Conservation (phyloP, 1,140 invertebrate species). For the Pteromalus puparum region DNA sequence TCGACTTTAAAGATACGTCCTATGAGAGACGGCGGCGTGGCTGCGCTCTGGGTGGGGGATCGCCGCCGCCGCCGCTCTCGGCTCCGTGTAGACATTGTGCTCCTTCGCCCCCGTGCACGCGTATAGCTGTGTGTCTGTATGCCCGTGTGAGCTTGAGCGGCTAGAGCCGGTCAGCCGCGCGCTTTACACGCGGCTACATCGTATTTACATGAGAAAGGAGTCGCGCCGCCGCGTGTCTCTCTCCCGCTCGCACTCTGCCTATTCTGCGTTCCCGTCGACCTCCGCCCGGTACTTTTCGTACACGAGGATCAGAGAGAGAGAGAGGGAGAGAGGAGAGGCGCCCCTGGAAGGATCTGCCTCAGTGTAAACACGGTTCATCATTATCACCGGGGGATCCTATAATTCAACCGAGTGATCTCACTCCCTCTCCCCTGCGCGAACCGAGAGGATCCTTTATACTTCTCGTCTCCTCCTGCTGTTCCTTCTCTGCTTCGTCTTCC, state of each 20-base stretch:
- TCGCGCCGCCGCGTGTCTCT: constrained; percentile 61
- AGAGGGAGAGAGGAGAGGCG: constrained; percentile 46
- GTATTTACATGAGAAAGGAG: constrained; percentile 76
- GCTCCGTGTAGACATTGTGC: constrained; percentile 18
- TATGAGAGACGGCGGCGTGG: constrained; percentile 57
- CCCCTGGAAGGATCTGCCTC: constrained; percentile 59
- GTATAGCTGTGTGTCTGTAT: not conserved
- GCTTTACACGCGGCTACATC: constrained; percentile 73
- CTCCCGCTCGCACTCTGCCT: constrained; percentile 44
- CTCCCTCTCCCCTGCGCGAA: constrained; percentile 4
- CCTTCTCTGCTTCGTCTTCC: not conserved
- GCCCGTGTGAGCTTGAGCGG: too few relatives aligned
- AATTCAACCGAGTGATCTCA: constrained; percentile 60
- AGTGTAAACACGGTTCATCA: constrained; percentile 74
- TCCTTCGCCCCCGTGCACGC: not conserved
- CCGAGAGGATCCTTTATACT: constrained; percentile 33
- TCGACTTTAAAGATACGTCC: constrained; percentile 59
- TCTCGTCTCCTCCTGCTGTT: constrained; percentile 43
- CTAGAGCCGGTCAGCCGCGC: constrained; percentile 64
- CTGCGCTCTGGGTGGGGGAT: constrained; percentile 52
- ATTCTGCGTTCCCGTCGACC: not conserved
- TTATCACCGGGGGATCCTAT: constrained; percentile 71
- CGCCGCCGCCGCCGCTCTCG: not conserved
- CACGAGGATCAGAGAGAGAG: not conserved
- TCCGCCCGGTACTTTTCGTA: constrained; percentile 23